Evolutionary conservation across 2,888 invertebrate species (phyloP).

Genomic region (Apotomis betuletana): DNA sequence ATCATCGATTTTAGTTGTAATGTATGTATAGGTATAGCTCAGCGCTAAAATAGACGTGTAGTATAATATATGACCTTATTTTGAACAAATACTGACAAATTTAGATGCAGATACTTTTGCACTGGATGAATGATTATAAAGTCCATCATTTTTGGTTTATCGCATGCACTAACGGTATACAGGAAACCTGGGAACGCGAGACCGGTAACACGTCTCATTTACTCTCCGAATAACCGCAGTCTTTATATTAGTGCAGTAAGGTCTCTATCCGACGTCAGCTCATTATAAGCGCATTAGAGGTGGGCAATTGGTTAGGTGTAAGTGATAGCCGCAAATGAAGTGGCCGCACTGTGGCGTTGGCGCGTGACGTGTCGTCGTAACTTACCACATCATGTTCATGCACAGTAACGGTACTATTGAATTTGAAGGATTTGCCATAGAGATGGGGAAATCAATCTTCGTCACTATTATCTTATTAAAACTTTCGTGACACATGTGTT

Average conservation of each 20-base stretch:
- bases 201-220: conserved; percentile 37
- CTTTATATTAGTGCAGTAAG: conserved; percentile 8
- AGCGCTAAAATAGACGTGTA: too few species aligned
- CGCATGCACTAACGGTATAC: not conserved
- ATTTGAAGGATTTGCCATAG: too few species aligned
- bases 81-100: too few species aligned
- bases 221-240: conserved; percentile 13
- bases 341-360: conserved; percentile 16
- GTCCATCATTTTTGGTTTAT: not conserved
- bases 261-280: conserved; percentile 19
- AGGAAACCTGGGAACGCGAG: conserved; percentile 8
- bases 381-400: too few species aligned
- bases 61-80: too few species aligned
- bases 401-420: too few species aligned
- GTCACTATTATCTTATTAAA: too few species aligned
- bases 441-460: too few species aligned
- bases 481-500: too few species aligned
- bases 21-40: too few species aligned
- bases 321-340: conserved; percentile 36
- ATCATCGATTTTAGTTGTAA: too few species aligned
- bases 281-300: conserved; percentile 38
- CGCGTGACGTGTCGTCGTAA: conserved; percentile 24
- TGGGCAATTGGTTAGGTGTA: conserved; percentile 20
- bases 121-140: not conserved
- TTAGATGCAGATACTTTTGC: too few species aligned